These are phyloP conservation scores for Pao palembangensis DNA, from an alignment of 2,113 vertebrate genomes.

Conservation along the genomic window DNA sequence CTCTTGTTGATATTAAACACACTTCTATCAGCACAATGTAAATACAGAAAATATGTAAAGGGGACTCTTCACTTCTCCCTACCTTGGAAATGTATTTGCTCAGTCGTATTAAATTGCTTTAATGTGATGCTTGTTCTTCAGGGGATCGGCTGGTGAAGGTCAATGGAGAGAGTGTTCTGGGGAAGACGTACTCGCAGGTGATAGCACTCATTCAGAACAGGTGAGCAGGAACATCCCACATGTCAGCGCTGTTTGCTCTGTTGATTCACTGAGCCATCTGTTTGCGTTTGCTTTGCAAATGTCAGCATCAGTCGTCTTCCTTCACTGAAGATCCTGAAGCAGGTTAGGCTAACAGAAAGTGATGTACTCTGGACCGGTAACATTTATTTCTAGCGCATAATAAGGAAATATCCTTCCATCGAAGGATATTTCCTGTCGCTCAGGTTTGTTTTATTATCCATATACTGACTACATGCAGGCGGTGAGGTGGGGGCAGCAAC, in stretches of 20 bases:
- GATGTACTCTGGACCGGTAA: too few relatives aligned
- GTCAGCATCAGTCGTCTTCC: neutral
- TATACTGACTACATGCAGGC: too few relatives aligned
- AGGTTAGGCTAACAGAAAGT: neutral
- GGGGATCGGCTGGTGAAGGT: conserved; percentile 96
- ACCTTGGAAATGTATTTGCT: too few relatives aligned
- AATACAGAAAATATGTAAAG: neutral
- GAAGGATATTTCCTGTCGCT: too few relatives aligned
- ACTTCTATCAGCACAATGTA: too few relatives aligned
- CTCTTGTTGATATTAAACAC: too few relatives aligned
- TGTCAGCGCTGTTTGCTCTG: neutral
- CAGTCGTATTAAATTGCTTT: neutral
- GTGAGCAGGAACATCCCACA: conserved; percentile 63
- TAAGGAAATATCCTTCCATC: too few relatives aligned
- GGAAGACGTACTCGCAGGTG: conserved; percentile 97
- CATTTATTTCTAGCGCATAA: too few relatives aligned
- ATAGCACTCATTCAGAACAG: conserved; percentile 98
- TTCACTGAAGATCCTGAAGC: neutral
- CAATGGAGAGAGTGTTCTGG: conserved; percentile 91
- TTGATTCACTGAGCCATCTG: conserved; percentile 4
- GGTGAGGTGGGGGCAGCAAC: neutral
- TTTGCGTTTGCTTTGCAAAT: conserved; percentile 15
- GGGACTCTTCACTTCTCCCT: neutral
- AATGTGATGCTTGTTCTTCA: conserved; percentile 48
- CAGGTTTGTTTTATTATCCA: too few relatives aligned